Base-by-base conservation (phyloP, 2,113 vertebrate species). In the Amia ocellicauda region DNA sequence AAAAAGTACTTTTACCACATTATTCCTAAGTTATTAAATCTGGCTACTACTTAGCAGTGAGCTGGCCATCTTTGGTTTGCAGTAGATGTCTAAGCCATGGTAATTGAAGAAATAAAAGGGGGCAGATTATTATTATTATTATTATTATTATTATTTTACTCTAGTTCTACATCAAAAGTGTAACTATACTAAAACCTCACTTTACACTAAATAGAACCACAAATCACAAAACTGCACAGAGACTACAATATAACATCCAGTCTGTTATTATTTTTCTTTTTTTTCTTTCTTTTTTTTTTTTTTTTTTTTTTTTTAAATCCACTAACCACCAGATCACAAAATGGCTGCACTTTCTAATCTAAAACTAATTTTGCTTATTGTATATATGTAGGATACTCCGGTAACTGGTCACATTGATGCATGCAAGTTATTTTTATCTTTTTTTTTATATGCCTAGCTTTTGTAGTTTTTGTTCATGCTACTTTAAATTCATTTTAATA, bases 231-330 rank as follows among this genome's bases (percentile, higher is more conserved):
- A 95, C 93, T 82, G 92, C 91, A 96, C 91, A 93, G 89, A 90
- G 81, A 93, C 90, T 92, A 96, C 91, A 86, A 86, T 88, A 95
- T 91, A 88, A 90, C 86, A 94, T 93, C 91, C 92, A 90, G 90
- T 92, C 90, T 91, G 88, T 88, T 87, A 80, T 90, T 51, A 54
- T 47, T 56, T 31, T 50, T 90, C 86, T 57, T 42, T 20, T 56
- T 24, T 65, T 43, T n/a, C 64, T 66, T 66, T 76, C 64, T 62
- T 50, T 65, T 68, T n/a, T n/a, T n/a, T n/a, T n/a, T n/a, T 7
- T 36, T 36, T 36, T 36, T 36, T 36, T 36, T 36, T 36, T 36
- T 36, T 85, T 82, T 82, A 90, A 87, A 85, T 90, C 86, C 83
- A 93, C 88, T 88, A 91, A 83, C 78, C 88, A 91, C 89, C 90